Evolutionary conservation across 2,113 vertebrate genomes (phyloP).

Genomic region (Coturnix japonica): DNA sequence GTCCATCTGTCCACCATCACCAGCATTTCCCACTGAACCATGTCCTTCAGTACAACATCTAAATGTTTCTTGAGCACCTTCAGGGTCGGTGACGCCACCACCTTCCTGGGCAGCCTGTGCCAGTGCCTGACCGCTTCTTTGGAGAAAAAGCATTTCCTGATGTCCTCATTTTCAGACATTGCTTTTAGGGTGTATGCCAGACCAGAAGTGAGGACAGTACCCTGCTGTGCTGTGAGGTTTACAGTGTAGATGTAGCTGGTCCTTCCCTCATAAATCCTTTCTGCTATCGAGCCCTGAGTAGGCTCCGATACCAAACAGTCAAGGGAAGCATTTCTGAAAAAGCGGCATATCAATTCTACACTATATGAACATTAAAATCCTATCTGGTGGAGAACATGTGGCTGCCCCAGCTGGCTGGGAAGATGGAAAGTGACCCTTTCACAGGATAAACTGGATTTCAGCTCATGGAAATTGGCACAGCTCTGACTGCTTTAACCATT

Average conservation of each 20-base stretch:
- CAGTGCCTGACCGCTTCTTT: no score
- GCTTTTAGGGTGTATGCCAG: background rate
- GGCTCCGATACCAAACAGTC: background rate
- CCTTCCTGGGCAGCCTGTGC: no score
- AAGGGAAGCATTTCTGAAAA: background rate
- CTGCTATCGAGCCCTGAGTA: background rate
- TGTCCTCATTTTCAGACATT: background rate
- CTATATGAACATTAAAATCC: background rate
- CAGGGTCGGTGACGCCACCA: no score
- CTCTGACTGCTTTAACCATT: background rate
- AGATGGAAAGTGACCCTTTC: background rate
- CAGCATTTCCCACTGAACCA: no score
- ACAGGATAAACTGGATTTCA: background rate
- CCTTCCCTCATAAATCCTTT: background rate
- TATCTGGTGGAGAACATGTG: background rate
- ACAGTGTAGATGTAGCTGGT: background rate
- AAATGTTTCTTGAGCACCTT: no score
- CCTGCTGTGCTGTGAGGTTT: background rate
- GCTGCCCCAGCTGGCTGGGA: accelerated
- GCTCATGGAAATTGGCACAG: background rate
- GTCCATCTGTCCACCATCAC: no score
- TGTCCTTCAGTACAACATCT: no score
- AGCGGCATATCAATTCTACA: background rate
- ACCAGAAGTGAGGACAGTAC: background rate
- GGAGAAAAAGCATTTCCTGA: no score